These are phyloP conservation scores for Chaetogeoica ovagalla DNA, from an alignment of 2,888 invertebrate genomes.

Conservation along the genomic window DNA sequence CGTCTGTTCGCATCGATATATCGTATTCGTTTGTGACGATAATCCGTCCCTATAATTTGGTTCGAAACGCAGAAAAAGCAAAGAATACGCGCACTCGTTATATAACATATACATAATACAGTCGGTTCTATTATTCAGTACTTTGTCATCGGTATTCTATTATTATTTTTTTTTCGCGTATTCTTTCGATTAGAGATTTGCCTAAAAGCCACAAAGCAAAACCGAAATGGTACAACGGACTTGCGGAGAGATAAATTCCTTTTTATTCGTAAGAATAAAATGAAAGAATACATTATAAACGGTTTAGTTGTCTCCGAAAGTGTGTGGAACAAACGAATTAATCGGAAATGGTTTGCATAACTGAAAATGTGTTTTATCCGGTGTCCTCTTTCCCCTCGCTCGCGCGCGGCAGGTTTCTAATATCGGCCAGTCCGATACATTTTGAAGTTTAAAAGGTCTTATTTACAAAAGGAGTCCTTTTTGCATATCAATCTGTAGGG, in stretches of 20 bases:
- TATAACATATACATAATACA: background rate
- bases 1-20: background rate
- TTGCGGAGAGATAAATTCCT: background rate
- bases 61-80: background rate
- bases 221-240: background rate
- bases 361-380: slow-evolving; percentile 46
- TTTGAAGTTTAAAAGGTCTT: slow-evolving; percentile 45
- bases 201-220: background rate
- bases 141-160: background rate
- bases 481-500: slow-evolving; percentile 46
- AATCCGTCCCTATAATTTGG: too few relatives aligned
- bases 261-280: background rate
- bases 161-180: too few relatives aligned
- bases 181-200: background rate
- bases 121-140: background rate
- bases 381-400: background rate
- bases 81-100: too few relatives aligned
- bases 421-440: slow-evolving; percentile 33
- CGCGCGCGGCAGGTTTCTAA: slow-evolving; percentile 29
- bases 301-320: slow-evolving; percentile 25
- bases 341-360: slow-evolving; percentile 44
- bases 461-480: slow-evolving; percentile 51
- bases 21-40: too few relatives aligned
- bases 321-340: slow-evolving; percentile 44
- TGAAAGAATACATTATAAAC: slow-evolving; percentile 30